Conservation (phyloP, 1,140 invertebrate genomes). For the Drosophila tsacasi region DNA sequence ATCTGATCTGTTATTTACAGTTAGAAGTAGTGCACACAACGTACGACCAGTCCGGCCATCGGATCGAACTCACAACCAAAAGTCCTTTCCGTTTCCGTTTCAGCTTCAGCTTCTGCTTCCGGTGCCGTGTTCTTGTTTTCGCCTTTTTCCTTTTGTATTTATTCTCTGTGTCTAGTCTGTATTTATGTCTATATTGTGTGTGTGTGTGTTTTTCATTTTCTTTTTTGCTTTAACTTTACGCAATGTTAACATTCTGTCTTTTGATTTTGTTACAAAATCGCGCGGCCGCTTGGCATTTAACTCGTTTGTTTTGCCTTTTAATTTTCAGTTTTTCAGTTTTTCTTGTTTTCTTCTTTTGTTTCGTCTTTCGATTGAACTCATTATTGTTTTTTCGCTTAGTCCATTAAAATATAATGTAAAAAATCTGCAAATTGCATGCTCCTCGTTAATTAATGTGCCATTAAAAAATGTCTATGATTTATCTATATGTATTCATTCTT, state of each 20-base stretch:
- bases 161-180: background rate
- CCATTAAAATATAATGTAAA: conserved; percentile 81
- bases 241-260: conserved; percentile 82
- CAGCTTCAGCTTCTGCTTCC: conserved; percentile 43
- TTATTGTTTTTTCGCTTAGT: conserved; percentile 55
- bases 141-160: conserved; percentile 2
- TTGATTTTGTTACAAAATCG: conserved; percentile 81
- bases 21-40: conserved; percentile 78
- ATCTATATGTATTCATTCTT: conserved; percentile 84
- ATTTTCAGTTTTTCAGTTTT: conserved; percentile 5
- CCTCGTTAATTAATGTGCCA: conserved; percentile 76
- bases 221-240: conserved; percentile 59
- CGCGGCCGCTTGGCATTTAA: conserved; percentile 51
- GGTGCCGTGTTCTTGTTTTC: conserved; percentile 37
- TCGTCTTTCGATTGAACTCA: conserved; percentile 49
- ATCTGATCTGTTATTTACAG: conserved; percentile 77
- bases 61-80: conserved; percentile 68
- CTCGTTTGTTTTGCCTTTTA: conserved; percentile 29
- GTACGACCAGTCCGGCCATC: conserved; percentile 56
- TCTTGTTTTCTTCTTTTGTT: conserved; percentile 17
- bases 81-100: conserved; percentile 53
- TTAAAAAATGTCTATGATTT: conserved; percentile 82
- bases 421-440: conserved; percentile 77
- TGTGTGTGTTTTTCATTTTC: background rate
- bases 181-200: conserved; percentile 17